Conservation (phyloP, 2,888 invertebrate species). For the Phengaris arion region DNA sequence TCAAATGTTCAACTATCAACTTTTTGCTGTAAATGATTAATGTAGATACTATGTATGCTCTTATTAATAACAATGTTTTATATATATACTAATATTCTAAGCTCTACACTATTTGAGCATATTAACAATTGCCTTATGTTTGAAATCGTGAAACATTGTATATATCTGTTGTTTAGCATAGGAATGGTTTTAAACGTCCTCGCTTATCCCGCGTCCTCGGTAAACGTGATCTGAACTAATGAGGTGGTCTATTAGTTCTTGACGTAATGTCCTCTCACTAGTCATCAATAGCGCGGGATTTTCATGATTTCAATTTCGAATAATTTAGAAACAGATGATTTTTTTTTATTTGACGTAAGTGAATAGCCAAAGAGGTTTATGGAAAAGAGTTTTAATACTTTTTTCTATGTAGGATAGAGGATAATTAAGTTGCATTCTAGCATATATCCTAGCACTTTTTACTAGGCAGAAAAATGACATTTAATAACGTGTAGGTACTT, state of each 20-base stretch:
- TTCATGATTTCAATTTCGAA: not conserved
- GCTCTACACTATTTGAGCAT: not conserved
- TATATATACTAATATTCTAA: not conserved
- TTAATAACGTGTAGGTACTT: too few relatives aligned
- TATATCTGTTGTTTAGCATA: slow-evolving; percentile 53
- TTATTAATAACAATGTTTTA: too few relatives aligned
- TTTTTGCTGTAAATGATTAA: too few relatives aligned
- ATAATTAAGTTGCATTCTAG: too few relatives aligned
- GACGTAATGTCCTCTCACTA: slow-evolving; percentile 56
- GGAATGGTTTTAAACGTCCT: slow-evolving; percentile 55
- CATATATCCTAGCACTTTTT: too few relatives aligned
- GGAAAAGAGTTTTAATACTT: too few relatives aligned
- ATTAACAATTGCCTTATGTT: not conserved
- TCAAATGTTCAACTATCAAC: too few relatives aligned
- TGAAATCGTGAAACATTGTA: not conserved
- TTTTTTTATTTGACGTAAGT: not conserved
- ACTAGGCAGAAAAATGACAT: too few relatives aligned
- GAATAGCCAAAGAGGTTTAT: too few relatives aligned
- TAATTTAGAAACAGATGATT: not conserved
- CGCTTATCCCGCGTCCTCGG: slow-evolving; percentile 63
- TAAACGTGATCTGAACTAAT: slow-evolving; percentile 71
- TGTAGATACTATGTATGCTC: too few relatives aligned
- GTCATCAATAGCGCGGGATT: slow-evolving; percentile 29
- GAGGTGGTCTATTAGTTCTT: slow-evolving; percentile 62
- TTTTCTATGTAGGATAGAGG: too few relatives aligned